phyloP scores from a whole-genome alignment of 2,113 vertebrate species.

The Pelmatolapia mariae region DNA sequence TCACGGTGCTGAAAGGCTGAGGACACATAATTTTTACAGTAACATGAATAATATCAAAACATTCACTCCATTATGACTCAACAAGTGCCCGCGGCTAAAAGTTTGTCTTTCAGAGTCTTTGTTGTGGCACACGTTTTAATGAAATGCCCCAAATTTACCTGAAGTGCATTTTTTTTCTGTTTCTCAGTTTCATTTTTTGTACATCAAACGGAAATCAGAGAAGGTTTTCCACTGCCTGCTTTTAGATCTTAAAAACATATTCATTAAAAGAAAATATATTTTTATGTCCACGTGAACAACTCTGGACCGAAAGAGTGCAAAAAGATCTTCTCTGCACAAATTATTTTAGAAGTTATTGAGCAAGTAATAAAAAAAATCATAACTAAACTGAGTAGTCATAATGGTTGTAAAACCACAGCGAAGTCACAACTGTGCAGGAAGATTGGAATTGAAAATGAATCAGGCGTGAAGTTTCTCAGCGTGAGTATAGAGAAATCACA shows the following conservation, averaged over 20 bases:
- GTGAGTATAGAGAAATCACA: constrained; percentile 52
- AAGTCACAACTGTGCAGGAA: constrained; percentile 37
- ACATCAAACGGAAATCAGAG: constrained; percentile 52
- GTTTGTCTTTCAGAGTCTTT: constrained; percentile 66
- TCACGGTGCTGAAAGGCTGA: constrained; percentile 24
- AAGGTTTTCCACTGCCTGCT: constrained; percentile 13
- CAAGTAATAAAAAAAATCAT: background rate
- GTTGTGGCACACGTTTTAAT: constrained; percentile 78
- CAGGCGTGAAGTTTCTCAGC: constrained; percentile 51
- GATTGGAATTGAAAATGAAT: constrained; percentile 41
- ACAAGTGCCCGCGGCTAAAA: constrained; percentile 69
- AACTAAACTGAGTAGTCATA: constrained; percentile 31
- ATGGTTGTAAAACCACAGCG: constrained; percentile 28
- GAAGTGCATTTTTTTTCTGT: constrained; percentile 68
- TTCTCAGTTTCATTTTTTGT: constrained; percentile 70
- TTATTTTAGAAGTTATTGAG: background rate
- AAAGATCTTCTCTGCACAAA: background rate
- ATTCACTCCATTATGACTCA: constrained; percentile 77
- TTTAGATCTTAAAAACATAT: background rate
- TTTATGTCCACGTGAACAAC: background rate
- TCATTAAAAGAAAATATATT: background rate
- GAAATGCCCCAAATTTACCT: constrained; percentile 80
- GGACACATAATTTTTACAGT: constrained; percentile 68
- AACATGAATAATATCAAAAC: constrained; percentile 79
- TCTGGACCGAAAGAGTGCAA: background rate